phyloP scores from a whole-genome alignment of 2,888 invertebrate species.

The Andrena minutula region DNA sequence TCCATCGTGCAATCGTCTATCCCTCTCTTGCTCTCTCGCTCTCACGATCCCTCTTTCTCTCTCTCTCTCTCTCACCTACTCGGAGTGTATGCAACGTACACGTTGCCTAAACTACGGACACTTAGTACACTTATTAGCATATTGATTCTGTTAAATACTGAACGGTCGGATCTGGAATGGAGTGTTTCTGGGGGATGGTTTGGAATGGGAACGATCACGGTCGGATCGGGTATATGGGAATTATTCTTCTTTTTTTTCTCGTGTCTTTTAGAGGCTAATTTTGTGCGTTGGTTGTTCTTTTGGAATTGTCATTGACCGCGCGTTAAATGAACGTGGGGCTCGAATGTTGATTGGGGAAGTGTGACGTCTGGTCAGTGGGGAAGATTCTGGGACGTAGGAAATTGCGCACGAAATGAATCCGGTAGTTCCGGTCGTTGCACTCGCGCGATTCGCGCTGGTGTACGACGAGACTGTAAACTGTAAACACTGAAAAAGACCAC shows the following conservation, averaged over 20 bases:
- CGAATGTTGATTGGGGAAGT: background rate
- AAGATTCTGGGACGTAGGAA: conserved; percentile 39
- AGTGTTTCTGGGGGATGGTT: background rate
- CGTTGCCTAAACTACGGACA: conserved; percentile 84
- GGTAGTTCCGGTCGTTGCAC: conserved; percentile 72
- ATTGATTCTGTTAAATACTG: conserved; percentile 78
- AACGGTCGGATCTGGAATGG: conserved; percentile 43
- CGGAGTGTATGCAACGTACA: conserved; percentile 82
- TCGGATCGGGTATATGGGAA: conserved; percentile 4
- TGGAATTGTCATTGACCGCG: conserved; percentile 7
- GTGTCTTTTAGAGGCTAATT: conserved; percentile 2
- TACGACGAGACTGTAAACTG: conserved; percentile 80
- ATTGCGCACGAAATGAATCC: conserved; percentile 72
- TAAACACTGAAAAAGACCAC: conserved; percentile 82
- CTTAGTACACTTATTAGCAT: conserved; percentile 84
- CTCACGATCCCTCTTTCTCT: conserved; percentile 43
- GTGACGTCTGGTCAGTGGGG: background rate
- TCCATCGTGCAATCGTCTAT: conserved; percentile 75
- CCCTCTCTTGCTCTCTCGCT: conserved; percentile 39
- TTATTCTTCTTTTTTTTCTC: background rate
- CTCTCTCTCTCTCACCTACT: conserved; percentile 53
- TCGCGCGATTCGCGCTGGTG: conserved; percentile 70
- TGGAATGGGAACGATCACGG: conserved; percentile 39
- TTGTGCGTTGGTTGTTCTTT: background rate
- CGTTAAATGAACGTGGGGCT: background rate